Evolutionary conservation across 1,140 invertebrate species (phyloP).

Genomic region (Cydia fagiglandana): DNA sequence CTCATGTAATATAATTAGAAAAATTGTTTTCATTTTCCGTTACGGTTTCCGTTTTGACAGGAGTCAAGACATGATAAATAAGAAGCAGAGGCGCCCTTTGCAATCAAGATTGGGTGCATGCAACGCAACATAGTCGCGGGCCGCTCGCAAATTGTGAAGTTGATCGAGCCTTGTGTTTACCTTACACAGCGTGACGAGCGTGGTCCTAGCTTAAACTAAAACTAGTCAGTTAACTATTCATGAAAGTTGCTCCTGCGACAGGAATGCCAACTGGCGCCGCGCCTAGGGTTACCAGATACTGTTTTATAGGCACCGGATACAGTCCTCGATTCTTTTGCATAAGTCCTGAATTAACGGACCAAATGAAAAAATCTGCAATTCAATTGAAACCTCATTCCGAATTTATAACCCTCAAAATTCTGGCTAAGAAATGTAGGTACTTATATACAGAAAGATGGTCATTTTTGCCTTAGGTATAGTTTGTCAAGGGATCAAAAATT

Average conservation of each 20-base stretch:
- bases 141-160: slow-evolving; percentile 9
- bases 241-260: slow-evolving; percentile 69
- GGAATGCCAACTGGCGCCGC: slow-evolving; percentile 68
- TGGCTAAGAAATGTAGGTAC: no score
- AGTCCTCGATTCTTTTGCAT: not conserved
- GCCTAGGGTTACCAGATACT: slow-evolving; percentile 13
- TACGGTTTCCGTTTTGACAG: not conserved
- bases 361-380: no score
- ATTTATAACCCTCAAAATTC: no score
- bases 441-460: no score
- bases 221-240: slow-evolving; percentile 68
- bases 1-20: no score
- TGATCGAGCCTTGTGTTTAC: slow-evolving; percentile 44
- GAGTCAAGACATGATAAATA: not conserved
- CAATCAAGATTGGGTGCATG: not conserved
- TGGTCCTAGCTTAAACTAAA: slow-evolving; percentile 47
- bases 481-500: no score
- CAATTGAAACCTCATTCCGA: no score
- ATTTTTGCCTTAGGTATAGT: no score
- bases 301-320: not conserved
- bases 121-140: slow-evolving; percentile 4
- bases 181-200: slow-evolving; percentile 38
- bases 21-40: no score
- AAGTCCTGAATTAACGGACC: no score
- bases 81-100: not conserved